Evolutionary conservation across 2,888 invertebrate species (phyloP).

Genomic region (Brachyopa scutellaris): DNA sequence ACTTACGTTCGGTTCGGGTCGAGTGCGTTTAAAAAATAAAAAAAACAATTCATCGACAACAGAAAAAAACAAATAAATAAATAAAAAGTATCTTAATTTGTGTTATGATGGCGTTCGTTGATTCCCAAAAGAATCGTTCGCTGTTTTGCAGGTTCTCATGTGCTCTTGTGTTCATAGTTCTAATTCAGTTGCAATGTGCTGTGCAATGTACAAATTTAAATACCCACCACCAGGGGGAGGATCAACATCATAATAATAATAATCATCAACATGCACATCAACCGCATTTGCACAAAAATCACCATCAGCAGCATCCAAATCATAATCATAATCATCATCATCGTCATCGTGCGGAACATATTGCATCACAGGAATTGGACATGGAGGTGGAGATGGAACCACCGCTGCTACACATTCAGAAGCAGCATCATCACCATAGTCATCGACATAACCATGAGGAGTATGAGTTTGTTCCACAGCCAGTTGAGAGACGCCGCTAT

Average conservation of each 20-base stretch:
- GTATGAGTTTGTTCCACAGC: slow-evolving; percentile 43
- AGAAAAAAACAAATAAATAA: not conserved
- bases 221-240: slow-evolving; percentile 44
- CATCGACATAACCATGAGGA: slow-evolving; percentile 63
- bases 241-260: slow-evolving; percentile 43
- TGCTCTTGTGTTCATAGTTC: slow-evolving; percentile 47
- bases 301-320: slow-evolving; percentile 68
- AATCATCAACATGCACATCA: slow-evolving; percentile 59
- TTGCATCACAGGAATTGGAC: slow-evolving; percentile 10
- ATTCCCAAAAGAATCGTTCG: slow-evolving; percentile 33
- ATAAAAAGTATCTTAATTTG: slow-evolving; percentile 7
- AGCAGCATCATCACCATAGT: slow-evolving; percentile 71
- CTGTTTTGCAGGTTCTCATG: slow-evolving; percentile 21
- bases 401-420: slow-evolving; percentile 48
- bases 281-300: slow-evolving; percentile 56
- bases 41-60: not conserved
- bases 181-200: slow-evolving; percentile 51
- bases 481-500: slow-evolving; percentile 75
- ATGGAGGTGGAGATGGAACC: slow-evolving; percentile 27
- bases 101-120: slow-evolving; percentile 43
- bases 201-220: slow-evolving; percentile 57
- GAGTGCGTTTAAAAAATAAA: slow-evolving; percentile 27
- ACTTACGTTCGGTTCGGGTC: slow-evolving; percentile 15
- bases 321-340: slow-evolving; percentile 57
- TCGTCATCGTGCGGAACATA: slow-evolving; percentile 62